Evolutionary conservation across 2,888 invertebrate genomes (phyloP), one percentile per base, ranked within the genome.

Genomic region (Serrognathus titanus): DNA sequence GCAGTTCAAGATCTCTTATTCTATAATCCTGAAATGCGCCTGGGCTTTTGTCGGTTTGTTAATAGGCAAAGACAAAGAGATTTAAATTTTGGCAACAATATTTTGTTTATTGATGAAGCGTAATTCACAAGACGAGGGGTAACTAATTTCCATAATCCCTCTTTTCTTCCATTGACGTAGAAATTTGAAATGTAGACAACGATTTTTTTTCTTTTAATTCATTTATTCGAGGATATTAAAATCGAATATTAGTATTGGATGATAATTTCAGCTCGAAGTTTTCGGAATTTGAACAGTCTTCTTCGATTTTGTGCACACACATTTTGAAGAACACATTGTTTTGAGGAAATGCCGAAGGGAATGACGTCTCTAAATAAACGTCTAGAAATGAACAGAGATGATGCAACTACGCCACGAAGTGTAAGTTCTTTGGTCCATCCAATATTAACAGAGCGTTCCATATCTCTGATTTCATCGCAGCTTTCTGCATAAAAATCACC

Each of bases 361-460:
- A 84, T 57, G 83, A 83, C 0, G 92, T 89, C 78, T 96, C 95
- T 52, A 96, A 79, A 66, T 90, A 88, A 59, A 96, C 86, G 73
- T 97, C 96, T 60, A 95, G 84, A 71, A 90, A 92, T 58, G 89
- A 86, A 69, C 93, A 82, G 39, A 94, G 79, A 52, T 90, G 85
- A 58, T 88, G 85, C 57, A 96, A 80, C 78, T 95, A 94, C n/a
- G 85, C 66, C 73, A 77, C 24, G 79, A 76, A 41, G 78, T 20
- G 73, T 70, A 6, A 64, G 59, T 11, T 61, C 66, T 12, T 61
- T 58, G 35, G 70, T 73, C 82, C 82, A 86, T 72, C 86, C 82
- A 0, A 89, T 83, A 71, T 93, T 78, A 12, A 77, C 59, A 11
- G 69, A 63, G 53, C 75, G 72, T 63, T 83, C 83, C 77, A 83